phyloP scores from a whole-genome alignment of 2,888 invertebrate species.

The Germaria angustata region DNA sequence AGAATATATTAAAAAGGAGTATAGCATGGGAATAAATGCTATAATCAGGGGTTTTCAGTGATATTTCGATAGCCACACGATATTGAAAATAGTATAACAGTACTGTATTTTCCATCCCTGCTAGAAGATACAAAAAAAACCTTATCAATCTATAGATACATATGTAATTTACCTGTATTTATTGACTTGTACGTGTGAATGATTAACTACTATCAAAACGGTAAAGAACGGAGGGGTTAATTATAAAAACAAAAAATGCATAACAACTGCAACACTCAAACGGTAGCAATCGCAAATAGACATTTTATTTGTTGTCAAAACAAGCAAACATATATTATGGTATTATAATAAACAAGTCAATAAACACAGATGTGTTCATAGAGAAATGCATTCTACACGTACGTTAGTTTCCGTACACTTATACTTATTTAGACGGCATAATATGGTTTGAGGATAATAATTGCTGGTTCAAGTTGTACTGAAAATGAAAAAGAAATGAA shows the following conservation, averaged over 20 bases:
- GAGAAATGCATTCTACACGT: not conserved
- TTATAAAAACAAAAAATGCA: not conserved
- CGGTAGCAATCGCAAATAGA: conserved; percentile 49
- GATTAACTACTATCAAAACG: not conserved
- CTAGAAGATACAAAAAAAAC: not conserved
- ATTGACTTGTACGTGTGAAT: not conserved
- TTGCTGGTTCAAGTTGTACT: too few relatives aligned
- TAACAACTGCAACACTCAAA: conserved; percentile 12
- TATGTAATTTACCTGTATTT: conserved; percentile 4
- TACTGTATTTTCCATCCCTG: not conserved
- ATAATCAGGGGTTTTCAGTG: too few relatives aligned
- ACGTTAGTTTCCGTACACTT: not conserved
- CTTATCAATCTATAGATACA: not conserved
- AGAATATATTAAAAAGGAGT: not conserved
- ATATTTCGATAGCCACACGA: too few relatives aligned
- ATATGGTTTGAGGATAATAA: too few relatives aligned
- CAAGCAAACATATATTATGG: conserved; percentile 9
- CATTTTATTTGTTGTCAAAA: conserved; percentile 37
- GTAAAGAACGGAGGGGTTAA: not conserved
- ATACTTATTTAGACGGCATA: too few relatives aligned
- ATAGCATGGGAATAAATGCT: too few relatives aligned
- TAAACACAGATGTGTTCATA: not conserved
- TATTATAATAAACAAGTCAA: not conserved
- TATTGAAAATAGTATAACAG: not conserved
- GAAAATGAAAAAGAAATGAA: too few relatives aligned